Evolutionary conservation across 2,888 invertebrate species (phyloP).

Genomic region (Hedya salicella): DNA sequence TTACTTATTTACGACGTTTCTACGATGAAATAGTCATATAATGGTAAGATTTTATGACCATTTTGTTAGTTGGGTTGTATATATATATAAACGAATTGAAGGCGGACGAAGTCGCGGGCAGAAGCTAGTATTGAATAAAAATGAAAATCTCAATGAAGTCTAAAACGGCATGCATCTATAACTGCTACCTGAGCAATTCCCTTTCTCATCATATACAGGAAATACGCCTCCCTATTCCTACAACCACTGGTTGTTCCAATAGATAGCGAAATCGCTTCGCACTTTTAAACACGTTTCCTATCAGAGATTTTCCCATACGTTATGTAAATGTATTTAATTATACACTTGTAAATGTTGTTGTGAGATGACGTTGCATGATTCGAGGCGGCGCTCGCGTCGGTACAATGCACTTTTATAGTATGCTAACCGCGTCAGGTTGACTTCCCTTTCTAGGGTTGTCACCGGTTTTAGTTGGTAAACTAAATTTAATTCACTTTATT

Average conservation of each 20-base stretch:
- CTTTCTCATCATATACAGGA: conserved; percentile 26
- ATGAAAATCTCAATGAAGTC: background rate
- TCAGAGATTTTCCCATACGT: conserved; percentile 39
- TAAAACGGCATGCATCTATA: background rate
- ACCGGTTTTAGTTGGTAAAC: conserved; percentile 9
- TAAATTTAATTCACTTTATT: background rate
- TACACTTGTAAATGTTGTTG: conserved; percentile 49
- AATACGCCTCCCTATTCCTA: conserved; percentile 23
- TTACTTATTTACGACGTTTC: too few species aligned
- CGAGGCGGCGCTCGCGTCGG: conserved; percentile 52
- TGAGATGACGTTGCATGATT: conserved; percentile 60
- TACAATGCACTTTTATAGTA: conserved; percentile 80
- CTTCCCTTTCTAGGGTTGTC: conserved; percentile 62
- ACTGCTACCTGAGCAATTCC: conserved; percentile 1
- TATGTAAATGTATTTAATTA: conserved; percentile 37
- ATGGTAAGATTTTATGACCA: too few species aligned
- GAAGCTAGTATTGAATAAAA: background rate
- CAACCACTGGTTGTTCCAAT: background rate
- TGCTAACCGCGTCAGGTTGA: conserved; percentile 65
- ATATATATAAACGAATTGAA: too few species aligned
- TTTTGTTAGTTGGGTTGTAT: too few species aligned
- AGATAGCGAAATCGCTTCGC: conserved; percentile 16
- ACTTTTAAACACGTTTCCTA: conserved; percentile 23
- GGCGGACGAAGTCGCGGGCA: too few species aligned
- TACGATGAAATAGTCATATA: too few species aligned